These are phyloP conservation scores for Stegana nigrithorax DNA, from an alignment of 2,888 invertebrate species.

Conservation along the genomic window DNA sequence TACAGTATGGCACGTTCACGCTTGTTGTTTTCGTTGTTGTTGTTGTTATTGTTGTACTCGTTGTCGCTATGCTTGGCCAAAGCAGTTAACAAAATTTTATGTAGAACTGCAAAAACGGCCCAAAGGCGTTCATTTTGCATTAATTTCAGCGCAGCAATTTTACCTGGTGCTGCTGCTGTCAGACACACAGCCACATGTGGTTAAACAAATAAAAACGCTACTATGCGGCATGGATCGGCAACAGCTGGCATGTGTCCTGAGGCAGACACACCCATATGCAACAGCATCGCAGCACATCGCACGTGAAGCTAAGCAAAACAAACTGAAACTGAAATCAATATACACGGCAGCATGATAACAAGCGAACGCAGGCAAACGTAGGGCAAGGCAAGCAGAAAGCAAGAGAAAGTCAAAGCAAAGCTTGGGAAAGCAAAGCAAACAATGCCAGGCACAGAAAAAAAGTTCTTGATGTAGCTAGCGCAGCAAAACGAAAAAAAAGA, in stretches of 20 bases:
- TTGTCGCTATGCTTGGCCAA: background rate
- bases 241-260: background rate
- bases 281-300: background rate
- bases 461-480: too few relatives aligned
- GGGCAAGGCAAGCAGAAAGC: too few relatives aligned
- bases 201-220: constrained; percentile 4
- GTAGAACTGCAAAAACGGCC: background rate
- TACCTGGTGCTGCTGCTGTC: background rate
- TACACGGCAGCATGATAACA: background rate
- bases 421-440: too few relatives aligned
- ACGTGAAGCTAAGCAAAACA: background rate
- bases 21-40: too few relatives aligned
- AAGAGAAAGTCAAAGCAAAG: too few relatives aligned
- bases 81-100: background rate
- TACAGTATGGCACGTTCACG: too few relatives aligned
- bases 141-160: constrained; percentile 22
- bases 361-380: too few relatives aligned
- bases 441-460: too few relatives aligned
- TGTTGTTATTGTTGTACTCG: too few relatives aligned
- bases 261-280: background rate
- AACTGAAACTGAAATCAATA: background rate
- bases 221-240: constrained; percentile 11
- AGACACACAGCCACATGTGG: background rate
- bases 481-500: background rate
- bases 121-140: constrained; percentile 22